Percentiles rank a stretch among this genome's conserved stretches.
phyloP scores from a whole-genome alignment of 2,113 vertebrate species.

The Butorides virescens region DNA sequence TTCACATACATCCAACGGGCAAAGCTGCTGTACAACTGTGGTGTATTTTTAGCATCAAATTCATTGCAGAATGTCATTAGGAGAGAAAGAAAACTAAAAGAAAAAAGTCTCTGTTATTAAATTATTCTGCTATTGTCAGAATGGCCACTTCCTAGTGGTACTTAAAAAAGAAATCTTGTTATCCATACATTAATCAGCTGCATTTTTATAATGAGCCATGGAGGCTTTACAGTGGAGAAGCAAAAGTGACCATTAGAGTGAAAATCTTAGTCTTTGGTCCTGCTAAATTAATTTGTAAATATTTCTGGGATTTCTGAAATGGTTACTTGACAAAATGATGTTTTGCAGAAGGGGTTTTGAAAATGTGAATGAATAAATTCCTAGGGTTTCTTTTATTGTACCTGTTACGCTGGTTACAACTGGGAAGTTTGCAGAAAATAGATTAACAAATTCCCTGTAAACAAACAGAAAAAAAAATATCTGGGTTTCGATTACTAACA shows the following conservation, averaged over 20 bases:
- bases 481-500: background rate
- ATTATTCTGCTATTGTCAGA: slow-evolving; percentile 28
- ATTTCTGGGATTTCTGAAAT: background rate
- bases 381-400: background rate
- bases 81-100: background rate
- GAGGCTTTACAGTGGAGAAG: background rate
- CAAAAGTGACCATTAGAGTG: background rate
- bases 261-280: background rate
- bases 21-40: background rate
- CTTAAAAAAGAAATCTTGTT: background rate
- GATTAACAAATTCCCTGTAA: background rate
- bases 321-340: background rate
- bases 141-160: background rate
- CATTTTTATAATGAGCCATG: background rate
- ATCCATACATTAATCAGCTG: slow-evolving; percentile 1
- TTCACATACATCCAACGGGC: background rate
- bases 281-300: slow-evolving; percentile 20
- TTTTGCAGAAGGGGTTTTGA: background rate
- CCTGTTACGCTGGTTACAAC: background rate
- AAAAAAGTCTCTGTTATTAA: background rate
- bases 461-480: background rate
- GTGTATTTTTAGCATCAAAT: background rate
- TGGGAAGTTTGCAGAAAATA: background rate
- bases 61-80: background rate
- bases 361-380: background rate